Conservation (phyloP, 2,888 invertebrate genomes). For the Andrena minutula region DNA sequence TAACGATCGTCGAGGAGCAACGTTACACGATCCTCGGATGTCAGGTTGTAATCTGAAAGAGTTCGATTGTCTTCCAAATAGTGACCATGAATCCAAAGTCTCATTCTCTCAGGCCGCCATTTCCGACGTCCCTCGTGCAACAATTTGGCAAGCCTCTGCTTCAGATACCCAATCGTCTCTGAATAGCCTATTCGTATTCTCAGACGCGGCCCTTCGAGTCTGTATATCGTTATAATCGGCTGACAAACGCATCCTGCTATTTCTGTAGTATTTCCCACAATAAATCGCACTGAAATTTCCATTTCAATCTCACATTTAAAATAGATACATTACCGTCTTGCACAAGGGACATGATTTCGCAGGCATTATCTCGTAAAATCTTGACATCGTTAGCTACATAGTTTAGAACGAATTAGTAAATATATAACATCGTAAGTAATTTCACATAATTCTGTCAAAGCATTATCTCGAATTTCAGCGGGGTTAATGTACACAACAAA, state of each 20-base stretch:
- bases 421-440: neutral
- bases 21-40: slow-evolving; percentile 39
- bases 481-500: slow-evolving; percentile 4
- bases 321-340: slow-evolving; percentile 22
- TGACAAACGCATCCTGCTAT: slow-evolving; percentile 44
- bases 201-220: slow-evolving; percentile 49
- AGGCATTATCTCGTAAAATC: neutral
- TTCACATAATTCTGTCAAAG: neutral
- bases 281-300: neutral
- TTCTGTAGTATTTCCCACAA: slow-evolving; percentile 13
- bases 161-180: slow-evolving; percentile 60
- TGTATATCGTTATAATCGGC: slow-evolving; percentile 46
- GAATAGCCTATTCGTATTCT: slow-evolving; percentile 47
- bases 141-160: slow-evolving; percentile 42
- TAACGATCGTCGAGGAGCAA: slow-evolving; percentile 33
- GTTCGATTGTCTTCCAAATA: slow-evolving; percentile 61
- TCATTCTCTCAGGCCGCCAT: slow-evolving; percentile 61
- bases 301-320: slow-evolving; percentile 6
- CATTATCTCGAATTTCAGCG: slow-evolving; percentile 10
- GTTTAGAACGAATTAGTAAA: too few relatives aligned
- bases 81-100: slow-evolving; percentile 58
- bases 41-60: slow-evolving; percentile 55
- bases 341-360: slow-evolving; percentile 4
- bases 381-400: neutral
- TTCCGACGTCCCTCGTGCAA: slow-evolving; percentile 22